Base-by-base conservation (phyloP, 2,113 vertebrate genomes). In the Grallaria varia region DNA sequence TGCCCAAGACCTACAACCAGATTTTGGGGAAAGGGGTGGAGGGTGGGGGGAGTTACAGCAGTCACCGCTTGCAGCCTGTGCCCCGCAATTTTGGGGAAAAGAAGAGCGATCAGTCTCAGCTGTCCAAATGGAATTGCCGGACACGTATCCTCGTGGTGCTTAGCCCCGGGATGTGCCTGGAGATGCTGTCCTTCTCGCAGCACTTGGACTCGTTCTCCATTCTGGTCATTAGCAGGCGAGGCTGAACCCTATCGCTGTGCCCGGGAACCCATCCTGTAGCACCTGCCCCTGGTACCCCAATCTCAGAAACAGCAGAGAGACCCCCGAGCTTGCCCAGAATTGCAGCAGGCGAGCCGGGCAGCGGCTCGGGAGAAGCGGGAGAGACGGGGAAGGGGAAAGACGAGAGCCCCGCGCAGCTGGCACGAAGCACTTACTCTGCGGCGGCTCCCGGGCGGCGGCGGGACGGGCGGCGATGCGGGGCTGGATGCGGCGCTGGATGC, bases 111-210 rank as follows among this genome's bases (percentile, higher is more conserved):
- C 15, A 1, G 30, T 74, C 35, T 14, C 42, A 37, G 52, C 45
- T 80, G 50, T 20, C 22, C 1, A 39, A 75, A 4, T 1, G 37
- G 31, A 23, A 64, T 8, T 30, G 44, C n/a, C 78, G 69, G 55
- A 18, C 40, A 8, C 22, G 4, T 3, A 66, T 3, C 25, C 20
- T 30, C 9, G 10, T 0, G 0, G 13, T 13, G 25, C n/a, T 20
- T 45, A 60, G 22, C 62, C 27, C n/a, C 10, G 33, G n/a, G 37
- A 33, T 12, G 33, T 7, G 11, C 4, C 55, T 8, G 62, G 58
- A 82, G 37, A 53, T 27, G 30, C 60, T 30, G 18, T 5, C 31
- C 60, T 35, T 33, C 76, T 35, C 14, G 4, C 42, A 76, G 74
- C 44, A 1, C 14, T 17, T 22, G 3, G 3, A n/a, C 33, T 55